Evolutionary conservation across 2,113 vertebrate genomes (phyloP).

Genomic region (Hippocampus mohnikei): DNA sequence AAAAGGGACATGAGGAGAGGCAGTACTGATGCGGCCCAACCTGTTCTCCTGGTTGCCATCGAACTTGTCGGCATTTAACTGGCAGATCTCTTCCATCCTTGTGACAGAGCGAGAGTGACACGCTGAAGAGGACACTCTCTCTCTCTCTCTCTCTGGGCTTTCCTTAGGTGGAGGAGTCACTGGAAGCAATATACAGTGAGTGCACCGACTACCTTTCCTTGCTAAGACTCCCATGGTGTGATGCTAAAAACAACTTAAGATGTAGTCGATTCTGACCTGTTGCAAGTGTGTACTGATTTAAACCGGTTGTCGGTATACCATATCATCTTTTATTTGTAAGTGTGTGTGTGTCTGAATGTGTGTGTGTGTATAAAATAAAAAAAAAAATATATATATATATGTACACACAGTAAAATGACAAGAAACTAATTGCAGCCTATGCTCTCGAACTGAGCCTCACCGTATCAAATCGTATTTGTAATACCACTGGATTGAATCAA

Average conservation of each 20-base stretch:
- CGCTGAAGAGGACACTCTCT: constrained; percentile 34
- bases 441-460: too few species aligned
- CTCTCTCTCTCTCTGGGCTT: constrained; percentile 17
- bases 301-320: too few species aligned
- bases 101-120: constrained; percentile 34
- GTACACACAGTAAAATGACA: too few species aligned
- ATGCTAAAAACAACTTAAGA: neutral
- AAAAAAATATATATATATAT: too few species aligned
- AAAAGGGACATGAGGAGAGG: constrained; percentile 23
- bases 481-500: too few species aligned
- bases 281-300: too few species aligned
- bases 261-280: neutral
- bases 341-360: too few species aligned
- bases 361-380: too few species aligned
- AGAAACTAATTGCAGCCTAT: too few species aligned
- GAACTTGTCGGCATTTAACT: constrained; percentile 47
- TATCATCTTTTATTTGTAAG: too few species aligned
- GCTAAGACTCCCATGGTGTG: neutral
- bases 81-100: constrained; percentile 20
- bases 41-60: constrained; percentile 60
- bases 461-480: too few species aligned
- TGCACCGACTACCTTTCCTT: neutral
- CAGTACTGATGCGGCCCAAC: constrained; percentile 58
- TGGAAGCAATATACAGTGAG: constrained; percentile 48
- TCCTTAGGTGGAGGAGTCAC: constrained; percentile 15